Evolutionary conservation across 2,888 invertebrate genomes (phyloP).

Genomic region (Resseliella maxima): DNA sequence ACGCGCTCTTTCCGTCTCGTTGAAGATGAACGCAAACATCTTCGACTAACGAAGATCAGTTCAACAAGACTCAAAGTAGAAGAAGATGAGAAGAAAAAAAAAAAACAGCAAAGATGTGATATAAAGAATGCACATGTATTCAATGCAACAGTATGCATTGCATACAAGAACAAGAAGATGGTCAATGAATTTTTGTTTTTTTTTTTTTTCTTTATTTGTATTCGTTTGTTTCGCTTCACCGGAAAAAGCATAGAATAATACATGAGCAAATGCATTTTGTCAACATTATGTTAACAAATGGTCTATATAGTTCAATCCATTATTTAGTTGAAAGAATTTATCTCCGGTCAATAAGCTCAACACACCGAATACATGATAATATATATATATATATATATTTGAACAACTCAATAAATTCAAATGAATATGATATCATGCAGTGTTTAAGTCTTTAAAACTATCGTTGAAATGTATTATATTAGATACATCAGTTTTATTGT

Average conservation of each 20-base stretch:
- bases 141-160: neutral
- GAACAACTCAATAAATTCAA: too few relatives aligned
- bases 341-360: neutral
- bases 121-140: neutral
- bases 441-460: too few relatives aligned
- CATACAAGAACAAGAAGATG: too few relatives aligned
- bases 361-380: neutral
- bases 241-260: too few relatives aligned
- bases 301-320: neutral
- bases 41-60: too few relatives aligned
- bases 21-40: neutral
- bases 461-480: neutral
- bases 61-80: neutral
- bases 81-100: neutral
- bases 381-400: too few relatives aligned
- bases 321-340: neutral
- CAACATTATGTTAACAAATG: constrained; percentile 4
- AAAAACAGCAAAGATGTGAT: too few relatives aligned
- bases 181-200: too few relatives aligned
- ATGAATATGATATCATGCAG: too few relatives aligned
- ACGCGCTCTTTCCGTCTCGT: too few relatives aligned
- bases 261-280: neutral
- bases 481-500: neutral
- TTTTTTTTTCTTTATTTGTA: too few relatives aligned
- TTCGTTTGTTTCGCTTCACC: too few relatives aligned